These are phyloP conservation scores for Phortica variegata DNA, from an alignment of 1,140 invertebrate genomes.

Conservation along the genomic window DNA sequence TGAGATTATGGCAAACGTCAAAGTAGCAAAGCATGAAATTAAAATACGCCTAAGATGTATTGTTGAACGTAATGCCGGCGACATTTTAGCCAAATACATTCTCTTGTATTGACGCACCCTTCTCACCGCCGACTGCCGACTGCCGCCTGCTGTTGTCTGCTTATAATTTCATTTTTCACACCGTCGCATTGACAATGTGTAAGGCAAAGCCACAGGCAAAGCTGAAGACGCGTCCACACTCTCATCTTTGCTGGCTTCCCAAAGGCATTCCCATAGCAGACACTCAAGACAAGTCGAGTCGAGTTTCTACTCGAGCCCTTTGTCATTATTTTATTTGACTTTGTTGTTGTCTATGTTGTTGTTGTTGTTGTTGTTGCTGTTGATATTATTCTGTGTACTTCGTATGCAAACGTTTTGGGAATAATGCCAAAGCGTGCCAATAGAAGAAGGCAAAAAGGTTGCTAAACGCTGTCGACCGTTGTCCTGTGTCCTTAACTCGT, in stretches of 20 bases:
- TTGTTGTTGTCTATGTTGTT: conserved; percentile 15
- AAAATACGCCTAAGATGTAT: conserved; percentile 55
- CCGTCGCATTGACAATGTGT: conserved; percentile 16
- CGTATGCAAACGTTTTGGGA: conserved; percentile 26
- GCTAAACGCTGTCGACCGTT: too few relatives aligned
- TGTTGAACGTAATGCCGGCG: conserved; percentile 38
- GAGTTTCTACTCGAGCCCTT: too few relatives aligned
- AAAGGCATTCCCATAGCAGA: too few relatives aligned
- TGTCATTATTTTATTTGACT: conserved; percentile 21
- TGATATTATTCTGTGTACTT: too few relatives aligned
- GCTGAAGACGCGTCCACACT: too few relatives aligned
- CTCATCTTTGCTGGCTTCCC: too few relatives aligned
- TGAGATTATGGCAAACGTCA: not conserved
- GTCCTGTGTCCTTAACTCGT: too few relatives aligned
- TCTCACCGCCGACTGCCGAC: conserved; percentile 1
- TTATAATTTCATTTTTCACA: conserved; percentile 55
- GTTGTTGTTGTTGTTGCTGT: conserved; percentile 3
- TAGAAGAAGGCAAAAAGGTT: too few relatives aligned
- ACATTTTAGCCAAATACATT: conserved; percentile 5
- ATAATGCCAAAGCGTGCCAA: conserved; percentile 30
- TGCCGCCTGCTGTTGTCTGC: conserved; percentile 29
- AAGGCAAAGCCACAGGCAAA: too few relatives aligned
- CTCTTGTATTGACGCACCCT: not conserved
- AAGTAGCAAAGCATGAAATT: conserved; percentile 50
- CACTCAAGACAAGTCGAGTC: too few relatives aligned